A percentile compares a stretch with the other conserved stretches of the same genome.
phyloP scores from a whole-genome alignment of 2,888 invertebrate species.

The Nasonovia ribisnigri region DNA sequence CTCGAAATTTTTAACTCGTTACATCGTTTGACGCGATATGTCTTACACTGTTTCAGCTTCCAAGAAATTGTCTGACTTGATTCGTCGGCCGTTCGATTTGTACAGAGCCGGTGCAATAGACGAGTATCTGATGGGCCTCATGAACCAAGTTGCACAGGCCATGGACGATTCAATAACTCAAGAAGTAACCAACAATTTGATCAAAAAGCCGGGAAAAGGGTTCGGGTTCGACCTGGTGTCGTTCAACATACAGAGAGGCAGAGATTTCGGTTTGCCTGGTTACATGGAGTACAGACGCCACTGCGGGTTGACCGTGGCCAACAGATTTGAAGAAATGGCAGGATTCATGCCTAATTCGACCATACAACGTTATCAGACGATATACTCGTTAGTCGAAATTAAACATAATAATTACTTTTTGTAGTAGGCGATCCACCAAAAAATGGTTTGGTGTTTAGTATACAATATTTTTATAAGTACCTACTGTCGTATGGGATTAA shows the following conservation, averaged over 20 bases:
- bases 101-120: conserved; percentile 92
- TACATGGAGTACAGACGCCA: conserved; percentile 92
- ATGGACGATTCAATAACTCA: conserved; percentile 94
- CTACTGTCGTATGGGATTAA: too few species aligned
- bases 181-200: conserved; percentile 89
- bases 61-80: conserved; percentile 87
- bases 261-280: conserved; percentile 91
- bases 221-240: conserved; percentile 92
- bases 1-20: neutral
- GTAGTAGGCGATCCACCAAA: neutral
- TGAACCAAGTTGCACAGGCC: conserved; percentile 94
- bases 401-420: neutral
- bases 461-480: too few species aligned
- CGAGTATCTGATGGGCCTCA: conserved; percentile 91
- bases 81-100: conserved; percentile 89
- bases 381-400: conserved; percentile 78
- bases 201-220: conserved; percentile 75
- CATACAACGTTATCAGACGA: conserved; percentile 83
- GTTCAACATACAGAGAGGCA: conserved; percentile 92
- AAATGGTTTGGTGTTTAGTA: neutral
- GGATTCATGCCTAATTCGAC: conserved; percentile 92
- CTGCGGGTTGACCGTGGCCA: conserved; percentile 85
- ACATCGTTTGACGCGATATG: neutral
- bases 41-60: conserved; percentile 76
- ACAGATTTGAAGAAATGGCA: conserved; percentile 83